A percentile compares a stretch with the other conserved stretches of the same genome.
These are phyloP conservation scores for Spodoptera litura DNA, from an alignment of 1,140 invertebrate species.

Conservation along the genomic window DNA sequence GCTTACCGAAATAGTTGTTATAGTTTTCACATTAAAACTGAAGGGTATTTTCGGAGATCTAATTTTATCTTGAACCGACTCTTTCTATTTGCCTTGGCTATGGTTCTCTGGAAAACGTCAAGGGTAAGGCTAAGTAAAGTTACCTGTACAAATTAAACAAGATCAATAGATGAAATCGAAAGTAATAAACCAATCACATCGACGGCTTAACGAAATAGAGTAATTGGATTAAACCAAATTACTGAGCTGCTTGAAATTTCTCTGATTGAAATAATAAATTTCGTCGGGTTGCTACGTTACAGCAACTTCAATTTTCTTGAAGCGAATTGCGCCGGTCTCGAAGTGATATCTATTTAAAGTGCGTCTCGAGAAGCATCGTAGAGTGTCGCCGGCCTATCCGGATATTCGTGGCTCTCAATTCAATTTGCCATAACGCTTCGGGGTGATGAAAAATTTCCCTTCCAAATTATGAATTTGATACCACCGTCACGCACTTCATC, in stretches of 20 bases:
- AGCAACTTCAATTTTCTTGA: slow-evolving; percentile 19
- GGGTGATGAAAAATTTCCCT: slow-evolving; percentile 78
- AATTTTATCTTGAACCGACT: not conserved
- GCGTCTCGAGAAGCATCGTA: slow-evolving; percentile 30
- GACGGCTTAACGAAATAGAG: slow-evolving; percentile 4
- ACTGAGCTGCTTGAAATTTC: slow-evolving; percentile 5
- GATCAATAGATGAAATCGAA: not conserved
- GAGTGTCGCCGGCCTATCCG: slow-evolving; percentile 46
- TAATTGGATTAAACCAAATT: slow-evolving; percentile 17
- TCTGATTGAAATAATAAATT: slow-evolving; percentile 32
- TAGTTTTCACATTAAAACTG: not conserved
- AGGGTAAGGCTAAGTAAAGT: too few species aligned
- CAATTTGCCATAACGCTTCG: slow-evolving; percentile 73
- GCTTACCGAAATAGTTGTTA: not conserved
- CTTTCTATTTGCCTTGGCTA: too few species aligned
- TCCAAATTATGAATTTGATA: slow-evolving; percentile 75
- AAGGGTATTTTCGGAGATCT: not conserved
- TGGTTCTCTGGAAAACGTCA: too few species aligned
- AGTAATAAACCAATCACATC: not conserved
- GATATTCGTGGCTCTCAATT: slow-evolving; percentile 72
- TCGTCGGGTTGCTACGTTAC: slow-evolving; percentile 38
- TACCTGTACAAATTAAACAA: too few species aligned
- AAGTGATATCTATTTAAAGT: slow-evolving; percentile 44
- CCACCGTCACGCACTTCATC: slow-evolving; percentile 70
- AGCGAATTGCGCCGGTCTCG: slow-evolving; percentile 30